phyloP scores from a whole-genome alignment of 2,888 invertebrate genomes.

The Drosophila conformis region DNA sequence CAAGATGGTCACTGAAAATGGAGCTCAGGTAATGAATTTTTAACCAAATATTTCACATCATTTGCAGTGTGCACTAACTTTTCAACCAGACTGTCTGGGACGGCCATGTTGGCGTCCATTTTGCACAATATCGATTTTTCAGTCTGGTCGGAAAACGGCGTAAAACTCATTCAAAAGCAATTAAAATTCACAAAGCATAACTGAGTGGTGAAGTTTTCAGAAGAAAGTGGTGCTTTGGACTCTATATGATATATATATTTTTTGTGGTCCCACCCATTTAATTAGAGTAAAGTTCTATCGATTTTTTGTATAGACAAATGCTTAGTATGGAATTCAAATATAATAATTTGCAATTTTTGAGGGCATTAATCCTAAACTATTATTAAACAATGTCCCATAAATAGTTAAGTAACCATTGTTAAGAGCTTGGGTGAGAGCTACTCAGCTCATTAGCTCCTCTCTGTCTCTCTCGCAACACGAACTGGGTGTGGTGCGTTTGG shows the following conservation, averaged over 20 bases:
- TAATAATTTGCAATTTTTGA: slow-evolving; percentile 28
- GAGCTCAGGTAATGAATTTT: slow-evolving; percentile 83
- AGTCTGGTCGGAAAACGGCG: slow-evolving; percentile 64
- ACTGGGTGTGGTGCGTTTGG: slow-evolving; percentile 70
- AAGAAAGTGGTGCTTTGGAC: too few relatives aligned
- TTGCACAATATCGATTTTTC: slow-evolving; percentile 84
- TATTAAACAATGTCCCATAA: slow-evolving; percentile 40
- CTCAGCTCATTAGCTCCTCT: neutral
- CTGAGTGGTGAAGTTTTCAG: neutral
- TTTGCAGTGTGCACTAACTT: slow-evolving; percentile 32
- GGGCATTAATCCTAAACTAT: slow-evolving; percentile 25
- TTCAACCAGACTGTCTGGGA: slow-evolving; percentile 51
- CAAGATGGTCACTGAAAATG: slow-evolving; percentile 85
- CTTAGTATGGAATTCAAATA: slow-evolving; percentile 23
- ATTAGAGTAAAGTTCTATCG: slow-evolving; percentile 53
- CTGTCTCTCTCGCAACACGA: slow-evolving; percentile 20
- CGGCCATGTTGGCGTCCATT: slow-evolving; percentile 84
- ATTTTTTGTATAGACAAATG: slow-evolving; percentile 57
- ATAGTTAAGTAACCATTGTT: slow-evolving; percentile 40
- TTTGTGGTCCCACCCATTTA: slow-evolving; percentile 55
- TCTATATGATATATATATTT: neutral
- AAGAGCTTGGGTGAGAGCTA: neutral
- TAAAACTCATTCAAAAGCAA: slow-evolving; percentile 16
- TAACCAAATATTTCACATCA: slow-evolving; percentile 7
- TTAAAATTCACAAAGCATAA: slow-evolving; percentile 11